These are phyloP conservation scores for Amblyornis subalaris DNA, from an alignment of 2,113 vertebrate species.

Conservation along the genomic window DNA sequence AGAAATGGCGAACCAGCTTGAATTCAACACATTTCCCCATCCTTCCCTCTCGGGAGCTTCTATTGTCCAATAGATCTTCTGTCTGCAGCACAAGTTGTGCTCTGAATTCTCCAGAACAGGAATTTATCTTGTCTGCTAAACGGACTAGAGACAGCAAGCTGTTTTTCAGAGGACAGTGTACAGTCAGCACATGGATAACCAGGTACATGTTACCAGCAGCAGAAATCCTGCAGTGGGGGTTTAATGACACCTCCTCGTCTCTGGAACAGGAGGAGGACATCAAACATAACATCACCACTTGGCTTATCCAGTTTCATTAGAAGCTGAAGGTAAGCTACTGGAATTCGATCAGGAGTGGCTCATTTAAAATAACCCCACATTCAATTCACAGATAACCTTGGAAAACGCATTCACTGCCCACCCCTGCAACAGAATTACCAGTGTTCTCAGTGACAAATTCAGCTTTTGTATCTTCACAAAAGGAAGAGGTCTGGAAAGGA, in stretches of 20 bases:
- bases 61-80: not conserved
- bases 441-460: not conserved
- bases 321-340: not conserved
- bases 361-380: not conserved
- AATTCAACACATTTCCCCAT: not conserved
- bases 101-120: not conserved
- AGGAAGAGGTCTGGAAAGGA: not conserved
- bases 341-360: rapidly evolving
- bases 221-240: not conserved
- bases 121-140: not conserved
- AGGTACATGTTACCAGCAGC: not conserved
- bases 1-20: not conserved
- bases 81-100: not conserved
- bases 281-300: not conserved
- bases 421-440: not conserved
- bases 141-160: not conserved
- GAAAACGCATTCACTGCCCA: not conserved
- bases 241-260: not conserved
- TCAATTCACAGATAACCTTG: not conserved
- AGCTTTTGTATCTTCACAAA: not conserved
- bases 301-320: not conserved
- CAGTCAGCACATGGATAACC: not conserved
- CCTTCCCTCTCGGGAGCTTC: not conserved
- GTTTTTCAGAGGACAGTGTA: not conserved
- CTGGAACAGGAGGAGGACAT: not conserved